phyloP scores from a whole-genome alignment of 2,113 vertebrate genomes.

The Eonycteris spelaea region DNA sequence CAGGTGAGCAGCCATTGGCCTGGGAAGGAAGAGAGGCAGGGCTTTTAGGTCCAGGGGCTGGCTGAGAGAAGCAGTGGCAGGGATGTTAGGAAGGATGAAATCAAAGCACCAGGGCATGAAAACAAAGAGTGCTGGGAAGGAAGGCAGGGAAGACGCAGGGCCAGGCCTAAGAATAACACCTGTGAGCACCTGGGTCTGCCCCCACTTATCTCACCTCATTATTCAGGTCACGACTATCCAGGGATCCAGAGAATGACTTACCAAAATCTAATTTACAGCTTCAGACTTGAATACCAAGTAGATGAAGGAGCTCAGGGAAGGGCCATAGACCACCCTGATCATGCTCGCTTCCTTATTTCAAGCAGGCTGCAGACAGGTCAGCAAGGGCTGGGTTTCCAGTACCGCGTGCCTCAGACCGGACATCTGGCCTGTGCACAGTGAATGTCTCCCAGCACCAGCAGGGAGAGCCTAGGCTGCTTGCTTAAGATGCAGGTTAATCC shows the following conservation, averaged over 20 bases:
- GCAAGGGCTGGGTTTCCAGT: background rate
- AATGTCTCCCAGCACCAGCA: background rate
- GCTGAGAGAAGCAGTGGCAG: too few relatives aligned
- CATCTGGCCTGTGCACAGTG: background rate
- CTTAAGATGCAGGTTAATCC: conserved; percentile 42
- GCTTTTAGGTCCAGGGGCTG: rapidly evolving
- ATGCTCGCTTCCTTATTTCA: conserved; percentile 1
- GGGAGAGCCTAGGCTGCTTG: conserved; percentile 1
- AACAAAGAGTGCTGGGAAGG: background rate
- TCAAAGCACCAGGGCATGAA: too few relatives aligned
- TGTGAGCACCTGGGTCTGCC: background rate
- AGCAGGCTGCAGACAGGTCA: background rate
- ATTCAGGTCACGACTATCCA: conserved; percentile 39
- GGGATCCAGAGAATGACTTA: background rate
- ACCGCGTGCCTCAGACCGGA: background rate
- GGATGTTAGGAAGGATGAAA: rapidly evolving
- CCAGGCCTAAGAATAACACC: background rate
- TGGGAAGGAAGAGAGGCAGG: background rate
- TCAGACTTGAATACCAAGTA: conserved; percentile 61
- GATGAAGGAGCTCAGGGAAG: conserved; percentile 25
- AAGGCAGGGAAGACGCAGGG: too few relatives aligned
- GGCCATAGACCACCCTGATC: background rate
- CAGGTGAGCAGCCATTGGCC: background rate
- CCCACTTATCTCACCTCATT: background rate
- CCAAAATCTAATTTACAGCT: conserved; percentile 52